Base-by-base conservation (phyloP, 2,797 vertebrate genomes). In the Distichodus sexfasciatus region DNA sequence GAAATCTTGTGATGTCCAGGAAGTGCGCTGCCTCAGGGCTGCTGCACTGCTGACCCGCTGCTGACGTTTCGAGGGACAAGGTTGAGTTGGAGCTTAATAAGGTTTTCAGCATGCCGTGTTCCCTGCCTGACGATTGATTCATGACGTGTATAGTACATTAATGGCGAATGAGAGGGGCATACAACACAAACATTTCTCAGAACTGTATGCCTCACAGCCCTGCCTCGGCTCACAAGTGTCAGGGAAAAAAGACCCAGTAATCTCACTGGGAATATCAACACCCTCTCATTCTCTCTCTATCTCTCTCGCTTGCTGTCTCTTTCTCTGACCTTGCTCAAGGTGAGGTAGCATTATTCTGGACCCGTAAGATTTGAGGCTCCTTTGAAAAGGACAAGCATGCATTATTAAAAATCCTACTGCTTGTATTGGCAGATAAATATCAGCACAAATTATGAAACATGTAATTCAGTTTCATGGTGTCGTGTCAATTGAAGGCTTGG, bases 311-410 rank as follows among this genome's bases (percentile, higher is more conserved):
- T 10, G n/a, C 15, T 29, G 28, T 41, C 24, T 55, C 8, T 19
- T 44, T 36, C 61, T 15, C 36, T 8, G 53, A 79, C 80, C 77
- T 85, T 71, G 44, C 59, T 33, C 70, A 81, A 80, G 77, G 80
- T 83, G 79, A 75, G 33, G 9, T 2, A 57, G 38, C 41, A 17
- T 3, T 53, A 41, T 57, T 47, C 38, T 47, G 35, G 29, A 44
- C 36, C n/a, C n/a, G n/a, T n/a, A n/a, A n/a, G n/a, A n/a, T n/a
- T n/a, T n/a, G n/a, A n/a, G n/a, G n/a, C n/a, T n/a, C n/a, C n/a
- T n/a, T n/a, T n/a, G n/a, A n/a, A n/a, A n/a, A n/a, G n/a, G n/a
- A n/a, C n/a, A n/a, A n/a, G n/a, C n/a, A n/a, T n/a, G n/a, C n/a
- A n/a, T n/a, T n/a, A n/a, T n/a, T n/a, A n/a, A n/a, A n/a, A n/a